Base-by-base conservation (phyloP, 2,888 invertebrate genomes). In the Pomacea canaliculata region DNA sequence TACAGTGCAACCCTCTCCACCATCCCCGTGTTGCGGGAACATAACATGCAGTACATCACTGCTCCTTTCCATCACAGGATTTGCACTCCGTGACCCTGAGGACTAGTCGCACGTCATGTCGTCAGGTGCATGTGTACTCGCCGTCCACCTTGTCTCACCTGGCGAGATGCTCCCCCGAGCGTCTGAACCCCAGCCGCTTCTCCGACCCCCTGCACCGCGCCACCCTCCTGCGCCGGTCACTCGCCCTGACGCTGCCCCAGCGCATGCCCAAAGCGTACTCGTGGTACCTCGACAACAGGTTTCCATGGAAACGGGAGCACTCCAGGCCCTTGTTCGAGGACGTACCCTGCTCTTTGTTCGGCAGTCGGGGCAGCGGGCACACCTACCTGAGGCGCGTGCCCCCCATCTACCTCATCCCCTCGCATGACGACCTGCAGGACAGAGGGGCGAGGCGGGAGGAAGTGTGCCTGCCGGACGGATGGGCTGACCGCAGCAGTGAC, bases 171-270 rank as follows among this genome's bases (percentile, higher is more conserved):
- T 2, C 12, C 16, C 51, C 51, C 1, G 51, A 56, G 51, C 68
- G 69, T 49, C 59, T 67, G 13, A 69, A 74, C 63, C 74, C 69
- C 9, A 74, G 68, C 74, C 74, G 74, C n/a, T 74, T 74, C 19
- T 74, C 74, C 10, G 74, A 74, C 63, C 74, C 74, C 12, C 23
- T 74, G 18, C 56, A 74, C 51, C n/a, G 49, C 8, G 67, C 59
- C 67, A 68, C 67, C 23, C 48, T 51, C 9, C 27, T 72, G 12
- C 12, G 65, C 27, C 27, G 10, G 16, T 68, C 68, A 3, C 46
- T 66, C 19, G n/a, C 46, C 37, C 63, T 62, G 60, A 12, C n/a
- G 18, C 63, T 69, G 12, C 62, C 69, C 18, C 48, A 59, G 18
- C 69, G 74, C 4, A 49, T 68, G 8, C 46, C 60, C 49, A 74